These are phyloP conservation scores for Drosophila malerkotliana DNA, from an alignment of 1,140 invertebrate species.

Conservation along the genomic window DNA sequence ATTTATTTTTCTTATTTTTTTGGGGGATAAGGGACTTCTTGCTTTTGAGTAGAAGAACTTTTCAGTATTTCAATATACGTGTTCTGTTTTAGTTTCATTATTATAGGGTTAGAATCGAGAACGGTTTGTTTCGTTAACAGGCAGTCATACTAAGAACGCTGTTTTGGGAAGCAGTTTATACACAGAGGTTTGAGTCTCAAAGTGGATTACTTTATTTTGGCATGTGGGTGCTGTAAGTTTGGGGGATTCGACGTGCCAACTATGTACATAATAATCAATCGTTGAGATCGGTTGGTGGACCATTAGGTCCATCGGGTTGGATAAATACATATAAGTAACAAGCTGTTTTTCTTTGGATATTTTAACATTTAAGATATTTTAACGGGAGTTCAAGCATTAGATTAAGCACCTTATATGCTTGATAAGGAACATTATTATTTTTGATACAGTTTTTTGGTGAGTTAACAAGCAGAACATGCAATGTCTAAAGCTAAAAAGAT, in stretches of 20 bases:
- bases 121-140: constrained; percentile 48
- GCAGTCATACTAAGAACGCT: constrained; percentile 64
- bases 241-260: constrained; percentile 39
- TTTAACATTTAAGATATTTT: constrained; percentile 39
- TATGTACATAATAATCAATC: constrained; percentile 23
- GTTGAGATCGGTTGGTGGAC: constrained; percentile 33
- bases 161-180: constrained; percentile 54
- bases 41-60: constrained; percentile 61
- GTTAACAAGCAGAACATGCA: constrained; percentile 69
- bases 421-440: constrained; percentile 23
- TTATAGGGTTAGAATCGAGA: constrained; percentile 41
- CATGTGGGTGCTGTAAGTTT: constrained; percentile 26
- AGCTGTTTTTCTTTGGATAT: constrained; percentile 10
- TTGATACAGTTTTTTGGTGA: constrained; percentile 18
- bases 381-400: constrained; percentile 61
- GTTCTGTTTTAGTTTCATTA: constrained; percentile 56
- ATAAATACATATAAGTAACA: not conserved
- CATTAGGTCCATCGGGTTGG: constrained; percentile 2
- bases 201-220: constrained; percentile 18
- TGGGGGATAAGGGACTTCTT: constrained; percentile 25
- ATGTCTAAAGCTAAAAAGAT: constrained; percentile 60
- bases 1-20: constrained; percentile 21
- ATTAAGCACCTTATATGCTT: constrained; percentile 57
- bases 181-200: constrained; percentile 46
- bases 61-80: constrained; percentile 57